Conservation (phyloP, 2,888 invertebrate species). For the Dorcus hopei region DNA sequence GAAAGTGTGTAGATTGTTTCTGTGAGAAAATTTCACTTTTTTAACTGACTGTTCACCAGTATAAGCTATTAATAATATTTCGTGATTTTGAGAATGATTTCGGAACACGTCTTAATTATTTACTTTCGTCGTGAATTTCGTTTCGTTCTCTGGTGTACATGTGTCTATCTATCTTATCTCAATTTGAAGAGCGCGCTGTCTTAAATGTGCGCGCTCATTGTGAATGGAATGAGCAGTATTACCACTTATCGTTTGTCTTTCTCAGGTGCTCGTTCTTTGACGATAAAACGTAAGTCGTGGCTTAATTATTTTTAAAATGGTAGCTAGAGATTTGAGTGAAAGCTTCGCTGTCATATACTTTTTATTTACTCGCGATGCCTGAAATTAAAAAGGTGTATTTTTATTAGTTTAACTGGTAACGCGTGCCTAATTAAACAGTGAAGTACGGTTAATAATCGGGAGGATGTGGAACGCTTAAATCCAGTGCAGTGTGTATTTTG, state of each 20-base stretch:
- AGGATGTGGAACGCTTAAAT: no score
- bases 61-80: background rate
- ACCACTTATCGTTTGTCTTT: slow-evolving; percentile 14
- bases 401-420: no score
- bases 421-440: no score
- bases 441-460: no score
- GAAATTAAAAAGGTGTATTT: slow-evolving; percentile 21
- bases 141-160: no score
- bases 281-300: slow-evolving; percentile 15
- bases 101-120: background rate
- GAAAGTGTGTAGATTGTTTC: background rate
- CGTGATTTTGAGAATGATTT: background rate
- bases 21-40: background rate
- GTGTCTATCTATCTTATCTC: no score
- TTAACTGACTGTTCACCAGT: background rate
- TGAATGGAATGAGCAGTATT: slow-evolving; percentile 8
- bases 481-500: no score
- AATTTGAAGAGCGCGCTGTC: slow-evolving; percentile 10
- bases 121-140: background rate
- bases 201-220: slow-evolving; percentile 11
- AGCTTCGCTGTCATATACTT: slow-evolving; percentile 38
- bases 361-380: slow-evolving; percentile 39
- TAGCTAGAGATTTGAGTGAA: slow-evolving; percentile 36
- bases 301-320: slow-evolving; percentile 22
- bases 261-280: background rate